phyloP scores from a whole-genome alignment of 2,797 vertebrate species.

The Manis pentadactyla region DNA sequence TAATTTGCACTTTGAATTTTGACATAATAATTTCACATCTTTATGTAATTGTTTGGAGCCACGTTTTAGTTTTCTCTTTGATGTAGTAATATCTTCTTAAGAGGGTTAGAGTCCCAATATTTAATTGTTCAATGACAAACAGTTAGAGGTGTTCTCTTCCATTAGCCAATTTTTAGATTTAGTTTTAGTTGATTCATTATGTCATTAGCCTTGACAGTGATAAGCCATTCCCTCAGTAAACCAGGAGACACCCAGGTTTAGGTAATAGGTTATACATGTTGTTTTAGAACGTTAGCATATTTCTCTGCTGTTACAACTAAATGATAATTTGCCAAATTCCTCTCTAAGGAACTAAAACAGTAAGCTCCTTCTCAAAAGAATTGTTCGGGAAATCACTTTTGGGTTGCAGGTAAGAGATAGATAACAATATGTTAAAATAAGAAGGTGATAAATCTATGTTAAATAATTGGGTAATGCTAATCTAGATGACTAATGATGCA shows the following conservation, averaged over 20 bases:
- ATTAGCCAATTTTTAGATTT: not conserved
- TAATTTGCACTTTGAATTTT: not conserved
- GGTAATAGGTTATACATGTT: not conserved
- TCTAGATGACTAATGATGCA: not conserved
- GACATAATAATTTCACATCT: not conserved
- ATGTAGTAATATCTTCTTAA: not conserved
- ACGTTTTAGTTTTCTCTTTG: not conserved
- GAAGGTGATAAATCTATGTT: not conserved
- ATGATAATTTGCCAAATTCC: not conserved
- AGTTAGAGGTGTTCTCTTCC: not conserved
- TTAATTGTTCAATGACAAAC: not conserved
- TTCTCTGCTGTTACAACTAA: not conserved
- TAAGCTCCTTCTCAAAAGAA: not conserved
- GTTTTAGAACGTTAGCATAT: not conserved
- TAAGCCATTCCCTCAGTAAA: not conserved
- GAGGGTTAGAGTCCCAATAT: not conserved
- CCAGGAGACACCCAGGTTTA: not conserved
- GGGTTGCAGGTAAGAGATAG: not conserved
- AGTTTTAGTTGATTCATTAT: conserved; percentile 21
- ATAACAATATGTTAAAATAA: not conserved
- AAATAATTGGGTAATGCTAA: not conserved
- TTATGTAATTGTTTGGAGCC: not conserved
- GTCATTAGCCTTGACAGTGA: not conserved
- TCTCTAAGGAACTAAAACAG: conserved; percentile 34
- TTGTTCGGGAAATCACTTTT: not conserved